A percentile compares a stretch with the other conserved stretches of the same genome.
phyloP scores from a whole-genome alignment of 2,888 invertebrate genomes.

The Mycogona germanica region DNA sequence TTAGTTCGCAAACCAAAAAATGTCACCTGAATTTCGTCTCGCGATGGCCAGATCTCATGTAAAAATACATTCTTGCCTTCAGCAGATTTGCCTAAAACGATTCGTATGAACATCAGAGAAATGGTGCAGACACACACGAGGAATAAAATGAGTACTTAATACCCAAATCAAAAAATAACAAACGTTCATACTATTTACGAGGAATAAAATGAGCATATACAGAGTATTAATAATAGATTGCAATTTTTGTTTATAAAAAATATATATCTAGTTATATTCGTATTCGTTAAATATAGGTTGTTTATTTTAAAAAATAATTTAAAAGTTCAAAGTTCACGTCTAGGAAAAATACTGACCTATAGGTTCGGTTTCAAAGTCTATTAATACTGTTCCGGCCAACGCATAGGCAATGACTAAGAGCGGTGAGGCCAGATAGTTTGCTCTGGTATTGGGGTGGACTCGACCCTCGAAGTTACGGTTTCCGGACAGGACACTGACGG shows the following conservation, averaged over 20 bases:
- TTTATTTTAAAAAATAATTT: conserved; percentile 3
- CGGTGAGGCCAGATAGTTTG: conserved; percentile 97
- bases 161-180: too few species aligned
- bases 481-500: conserved; percentile 91
- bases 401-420: conserved; percentile 95
- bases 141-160: too few species aligned
- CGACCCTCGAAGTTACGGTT: conserved; percentile 98
- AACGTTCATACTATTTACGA: too few species aligned
- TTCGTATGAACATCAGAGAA: too few species aligned
- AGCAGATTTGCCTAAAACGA: conserved; percentile 37
- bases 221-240: too few species aligned
- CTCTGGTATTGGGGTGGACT: conserved; percentile 91
- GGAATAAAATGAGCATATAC: too few species aligned
- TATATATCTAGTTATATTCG: too few species aligned
- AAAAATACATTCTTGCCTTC: conserved; percentile 71
- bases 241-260: background rate
- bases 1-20: background rate
- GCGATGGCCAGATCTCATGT: conserved; percentile 89
- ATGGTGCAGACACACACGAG: too few species aligned
- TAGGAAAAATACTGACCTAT: conserved; percentile 44
- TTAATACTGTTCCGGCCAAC: conserved; percentile 84
- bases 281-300: too few species aligned
- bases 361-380: conserved; percentile 87
- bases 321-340: conserved; percentile 26
- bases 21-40: conserved; percentile 64